Evolutionary conservation across 2,797 vertebrate species (phyloP), one percentile per base, ranked within the genome.

Genomic region (Erpetoichthys calabaricus): DNA sequence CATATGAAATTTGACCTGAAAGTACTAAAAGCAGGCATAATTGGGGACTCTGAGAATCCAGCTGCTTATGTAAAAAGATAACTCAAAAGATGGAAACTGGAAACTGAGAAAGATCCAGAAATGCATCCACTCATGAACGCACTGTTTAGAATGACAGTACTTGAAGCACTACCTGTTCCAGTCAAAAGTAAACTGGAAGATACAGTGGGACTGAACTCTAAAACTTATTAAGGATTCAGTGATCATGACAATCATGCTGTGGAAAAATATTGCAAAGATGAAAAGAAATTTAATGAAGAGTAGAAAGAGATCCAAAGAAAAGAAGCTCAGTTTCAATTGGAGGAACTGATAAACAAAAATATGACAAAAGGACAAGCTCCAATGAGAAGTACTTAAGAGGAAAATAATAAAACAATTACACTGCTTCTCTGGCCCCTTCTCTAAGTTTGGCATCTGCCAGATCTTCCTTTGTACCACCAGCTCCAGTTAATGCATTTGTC

Each of bases 241-340:
- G 56, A 46, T 10, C 9, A 56, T 45, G 45, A 56, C 44, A 44
- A 42, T 8, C 56, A 56, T 46, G 56, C 56, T 7, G 41, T 49
- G 4, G 46, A 57, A 7, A 47, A 43, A 43, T 25, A 57, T 47
- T 5, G 10, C 1, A 57, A n/a, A 47, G 25, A 57, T 10, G 25
- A 42, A 47, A 41, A 47, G 25, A 57, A 43, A 50, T 7, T 6
- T 4, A 9, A 41, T 5, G 7, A 57, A 5, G 45, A 42, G 45
- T n/a, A n/a, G n/a, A n/a, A n/a, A n/a, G n/a, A n/a, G n/a, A n/a
- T n/a, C n/a, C n/a, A n/a, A n/a, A n/a, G n/a, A n/a, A n/a, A n/a
- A n/a, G n/a, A n/a, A n/a, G n/a, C n/a, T n/a, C n/a, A n/a, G n/a
- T n/a, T n/a, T n/a, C n/a, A n/a, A n/a, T n/a, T n/a, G n/a, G n/a